Evolutionary conservation across 30 jellyfish, hydroid and myxozoan genomes (phyloP).

Genomic region (Turritopsis rubra): DNA sequence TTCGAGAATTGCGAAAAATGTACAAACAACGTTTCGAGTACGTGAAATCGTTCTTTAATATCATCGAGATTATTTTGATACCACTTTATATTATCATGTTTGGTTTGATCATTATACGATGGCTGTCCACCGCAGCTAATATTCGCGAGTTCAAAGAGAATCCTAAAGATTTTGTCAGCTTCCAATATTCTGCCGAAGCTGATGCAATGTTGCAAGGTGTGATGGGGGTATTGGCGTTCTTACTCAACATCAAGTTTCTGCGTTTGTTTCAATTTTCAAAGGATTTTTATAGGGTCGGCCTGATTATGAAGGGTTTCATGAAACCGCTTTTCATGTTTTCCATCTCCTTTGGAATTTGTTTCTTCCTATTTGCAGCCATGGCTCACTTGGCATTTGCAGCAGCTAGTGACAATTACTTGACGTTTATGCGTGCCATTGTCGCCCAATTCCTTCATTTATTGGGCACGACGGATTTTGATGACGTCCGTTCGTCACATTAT

Average conservation of each 20-base stretch:
- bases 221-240: slow-evolving; percentile 41
- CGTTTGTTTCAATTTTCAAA: slow-evolving; percentile 32
- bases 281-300: slow-evolving; percentile 17
- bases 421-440: slow-evolving; percentile 27
- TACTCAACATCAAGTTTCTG: slow-evolving; percentile 42
- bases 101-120: slow-evolving; percentile 9
- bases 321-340: slow-evolving; percentile 36
- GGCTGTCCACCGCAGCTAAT: slow-evolving; percentile 18
- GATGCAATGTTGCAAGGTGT: slow-evolving; percentile 40
- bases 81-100: slow-evolving; percentile 17
- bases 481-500: slow-evolving; percentile 26
- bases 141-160: slow-evolving; percentile 18
- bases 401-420: slow-evolving; percentile 23
- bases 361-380: slow-evolving; percentile 34
- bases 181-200: slow-evolving; percentile 58
- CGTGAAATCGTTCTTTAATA: slow-evolving; percentile 48
- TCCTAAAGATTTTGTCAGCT: slow-evolving; percentile 52
- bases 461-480: slow-evolving; percentile 47
- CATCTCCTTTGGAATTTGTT: slow-evolving; percentile 30
- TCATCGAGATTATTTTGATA: slow-evolving; percentile 29
- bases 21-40: slow-evolving; percentile 31
- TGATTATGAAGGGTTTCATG: slow-evolving; percentile 19
- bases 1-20: slow-evolving; percentile 46
- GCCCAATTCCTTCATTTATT: slow-evolving; percentile 42
- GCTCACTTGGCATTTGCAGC: slow-evolving; percentile 34